Conservation (phyloP, 2,888 invertebrate species). For the Saturnia japonica region DNA sequence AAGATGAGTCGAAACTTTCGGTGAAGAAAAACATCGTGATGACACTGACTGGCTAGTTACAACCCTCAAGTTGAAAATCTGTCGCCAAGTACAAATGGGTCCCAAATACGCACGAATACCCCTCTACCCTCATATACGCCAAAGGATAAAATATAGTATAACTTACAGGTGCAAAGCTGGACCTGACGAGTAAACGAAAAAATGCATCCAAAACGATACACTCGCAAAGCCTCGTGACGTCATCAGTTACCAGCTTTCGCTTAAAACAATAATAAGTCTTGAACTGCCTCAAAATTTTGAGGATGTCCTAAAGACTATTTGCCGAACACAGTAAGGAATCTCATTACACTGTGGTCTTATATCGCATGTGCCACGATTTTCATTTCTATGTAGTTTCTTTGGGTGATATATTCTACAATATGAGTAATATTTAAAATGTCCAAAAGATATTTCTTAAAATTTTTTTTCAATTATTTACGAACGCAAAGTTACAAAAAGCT, state of each 20-base stretch:
- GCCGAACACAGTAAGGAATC: slow-evolving; percentile 25
- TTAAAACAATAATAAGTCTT: slow-evolving; percentile 31
- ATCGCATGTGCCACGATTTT: slow-evolving; percentile 1
- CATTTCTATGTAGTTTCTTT: background rate
- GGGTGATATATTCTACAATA: background rate
- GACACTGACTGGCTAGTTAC: too few relatives aligned
- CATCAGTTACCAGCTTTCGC: slow-evolving; percentile 15
- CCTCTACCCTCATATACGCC: too few relatives aligned
- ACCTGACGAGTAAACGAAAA: background rate
- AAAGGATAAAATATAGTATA: background rate
- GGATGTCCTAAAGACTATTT: slow-evolving; percentile 39
- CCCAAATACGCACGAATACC: too few relatives aligned
- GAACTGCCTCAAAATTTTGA: slow-evolving; percentile 44
- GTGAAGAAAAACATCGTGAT: too few relatives aligned
- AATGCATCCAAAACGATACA: background rate
- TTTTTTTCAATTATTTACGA: background rate
- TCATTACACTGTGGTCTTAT: slow-evolving; percentile 29
- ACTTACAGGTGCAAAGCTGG: slow-evolving; percentile 19
- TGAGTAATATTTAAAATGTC: slow-evolving; percentile 27
- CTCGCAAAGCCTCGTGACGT: background rate
- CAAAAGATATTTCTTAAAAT: background rate
- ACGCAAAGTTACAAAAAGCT: background rate
- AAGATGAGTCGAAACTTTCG: too few relatives aligned
- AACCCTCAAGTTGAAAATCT: too few relatives aligned
- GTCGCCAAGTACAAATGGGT: too few relatives aligned